A percentile compares a stretch with the other conserved stretches of the same genome.
Evolutionary conservation across 2,797 vertebrate genomes (phyloP).

Genomic region (Cossypha dichroa): DNA sequence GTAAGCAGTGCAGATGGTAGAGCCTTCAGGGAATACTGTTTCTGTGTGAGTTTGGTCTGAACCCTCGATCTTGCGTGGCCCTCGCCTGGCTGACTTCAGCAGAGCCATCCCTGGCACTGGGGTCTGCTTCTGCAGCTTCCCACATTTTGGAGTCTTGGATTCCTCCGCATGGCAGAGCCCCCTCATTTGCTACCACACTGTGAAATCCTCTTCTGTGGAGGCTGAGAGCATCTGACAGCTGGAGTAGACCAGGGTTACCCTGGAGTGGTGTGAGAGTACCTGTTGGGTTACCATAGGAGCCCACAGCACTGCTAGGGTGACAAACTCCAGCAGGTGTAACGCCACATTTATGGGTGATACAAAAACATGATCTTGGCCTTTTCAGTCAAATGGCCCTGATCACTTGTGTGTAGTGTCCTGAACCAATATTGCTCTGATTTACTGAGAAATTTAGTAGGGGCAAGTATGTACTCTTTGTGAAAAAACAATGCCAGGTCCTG

Average conservation of each 20-base stretch:
- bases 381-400: not conserved
- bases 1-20: not conserved
- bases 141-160: not conserved
- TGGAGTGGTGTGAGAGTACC: not conserved
- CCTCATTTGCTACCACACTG: not conserved
- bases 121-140: not conserved
- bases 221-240: not conserved
- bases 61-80: accelerated
- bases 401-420: not conserved
- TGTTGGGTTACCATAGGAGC: not conserved
- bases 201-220: not conserved
- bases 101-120: accelerated
- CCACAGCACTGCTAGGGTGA: not conserved
- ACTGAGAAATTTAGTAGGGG: not conserved
- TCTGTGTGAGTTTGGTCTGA: not conserved
- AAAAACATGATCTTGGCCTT: not conserved
- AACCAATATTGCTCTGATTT: not conserved
- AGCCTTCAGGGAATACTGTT: not conserved
- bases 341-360: not conserved
- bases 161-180: not conserved
- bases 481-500: not conserved
- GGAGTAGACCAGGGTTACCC: not conserved
- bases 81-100: accelerated
- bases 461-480: not conserved
- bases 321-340: not conserved